Base-by-base conservation (phyloP, 2,888 invertebrate species). In the Pristionchus arcanus region DNA sequence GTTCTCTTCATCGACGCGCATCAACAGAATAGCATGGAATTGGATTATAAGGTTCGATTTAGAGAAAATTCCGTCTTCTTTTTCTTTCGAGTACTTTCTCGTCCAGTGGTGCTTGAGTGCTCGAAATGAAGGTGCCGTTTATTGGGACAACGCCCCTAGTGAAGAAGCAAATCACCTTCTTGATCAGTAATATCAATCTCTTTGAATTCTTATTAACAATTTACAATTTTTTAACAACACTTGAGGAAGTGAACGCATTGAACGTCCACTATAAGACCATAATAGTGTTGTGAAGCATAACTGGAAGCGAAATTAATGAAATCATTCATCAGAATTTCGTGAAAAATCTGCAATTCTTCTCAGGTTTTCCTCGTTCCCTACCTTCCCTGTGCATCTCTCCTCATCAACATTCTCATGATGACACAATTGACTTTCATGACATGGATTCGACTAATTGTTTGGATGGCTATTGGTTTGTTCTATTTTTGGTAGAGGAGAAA, bases 341-440 rank as follows among this genome's bases (percentile, higher is more conserved):
- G n/a, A 25, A 5, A 63, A 7, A 63, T 25, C 7, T 9, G 59
- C 13, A 63, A 63, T 11, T 7, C 11, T 34, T 34, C 5, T 28
- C 77, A 94, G 96, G 97, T 98, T 59, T 98, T 98, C 25, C 97
- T 97, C 92, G 96, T 98, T 95, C 98, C 98, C 84, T 97, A 98
- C 95, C 97, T 98, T 92, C 98, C 98, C 90, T 97, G 97, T 66
- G 97, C 97, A 90, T 98, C 98, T 49, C 97, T 98, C 91, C 97
- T 97, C 90, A 97, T 98, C 94, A 98, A 98, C 96, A 97, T 98
- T 95, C 98, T 98, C 96, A 97, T 98, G 95, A 98, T 98, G 95
- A 97, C 98, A 95, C 98, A 98, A 96, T 96, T 98, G 90, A 97
- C 97, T 90, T 97, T 97, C 94, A 96, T 98, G 94, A 98, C 98